A percentile compares a stretch with the other conserved stretches of the same genome.
Evolutionary conservation across 2,797 vertebrate genomes (phyloP).

Genomic region (Capromys pilorides): DNA sequence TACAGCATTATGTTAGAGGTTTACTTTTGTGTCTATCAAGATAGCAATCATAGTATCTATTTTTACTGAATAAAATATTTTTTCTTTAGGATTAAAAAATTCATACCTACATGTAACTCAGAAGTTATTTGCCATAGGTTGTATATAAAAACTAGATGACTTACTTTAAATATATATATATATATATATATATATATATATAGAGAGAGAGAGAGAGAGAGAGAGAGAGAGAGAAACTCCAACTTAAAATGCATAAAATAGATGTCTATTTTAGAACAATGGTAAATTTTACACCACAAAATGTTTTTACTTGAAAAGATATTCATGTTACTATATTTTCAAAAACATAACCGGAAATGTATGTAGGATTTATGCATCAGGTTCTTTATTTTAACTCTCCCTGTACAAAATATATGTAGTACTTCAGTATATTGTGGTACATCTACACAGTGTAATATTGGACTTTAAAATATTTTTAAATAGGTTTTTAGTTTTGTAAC

Average conservation of each 20-base stretch:
- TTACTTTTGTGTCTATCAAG: neutral
- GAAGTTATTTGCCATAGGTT: neutral
- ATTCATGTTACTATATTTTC: neutral
- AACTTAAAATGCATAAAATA: neutral
- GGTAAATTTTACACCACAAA: neutral
- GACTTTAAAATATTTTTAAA: neutral
- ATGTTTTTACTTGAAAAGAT: slow-evolving; percentile 25
- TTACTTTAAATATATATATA: neutral
- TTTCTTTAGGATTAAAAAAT: neutral
- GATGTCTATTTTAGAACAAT: neutral
- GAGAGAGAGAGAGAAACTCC: neutral
- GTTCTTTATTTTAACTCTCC: neutral
- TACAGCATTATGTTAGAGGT: neutral
- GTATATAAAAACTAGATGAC: neutral
- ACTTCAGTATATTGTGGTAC: neutral
- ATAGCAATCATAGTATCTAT: neutral
- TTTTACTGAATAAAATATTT: slow-evolving; percentile 17
- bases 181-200: neutral
- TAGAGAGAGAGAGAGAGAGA: neutral
- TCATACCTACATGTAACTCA: neutral
- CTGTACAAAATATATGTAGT: neutral
- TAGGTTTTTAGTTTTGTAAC: neutral
- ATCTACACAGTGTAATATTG: neutral
- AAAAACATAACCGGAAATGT: neutral
- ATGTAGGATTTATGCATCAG: neutral